Conservation (phyloP, 2,113 vertebrate species). For the Planiliza haematocheilus region DNA sequence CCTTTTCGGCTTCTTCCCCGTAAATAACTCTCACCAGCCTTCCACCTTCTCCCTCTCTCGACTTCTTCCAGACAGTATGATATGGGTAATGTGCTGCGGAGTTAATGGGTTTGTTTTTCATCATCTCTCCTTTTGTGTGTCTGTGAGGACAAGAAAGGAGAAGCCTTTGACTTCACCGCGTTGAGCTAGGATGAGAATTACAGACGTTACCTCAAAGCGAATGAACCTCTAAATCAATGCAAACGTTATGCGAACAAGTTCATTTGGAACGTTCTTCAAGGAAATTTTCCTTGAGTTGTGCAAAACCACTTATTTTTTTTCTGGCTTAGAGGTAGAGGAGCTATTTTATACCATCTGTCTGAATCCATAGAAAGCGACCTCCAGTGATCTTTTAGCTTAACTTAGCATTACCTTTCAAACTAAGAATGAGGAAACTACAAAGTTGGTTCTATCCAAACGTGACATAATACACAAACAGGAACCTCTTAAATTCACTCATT, state of each 20-base stretch:
- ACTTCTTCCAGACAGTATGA: constrained; percentile 30
- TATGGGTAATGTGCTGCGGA: constrained; percentile 42
- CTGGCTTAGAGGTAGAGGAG: no score
- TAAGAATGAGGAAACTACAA: no score
- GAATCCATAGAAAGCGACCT: no score
- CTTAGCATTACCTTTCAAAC: no score
- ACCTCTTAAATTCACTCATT: no score
- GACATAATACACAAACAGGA: no score
- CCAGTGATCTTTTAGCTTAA: no score
- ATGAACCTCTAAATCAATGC: neutral
- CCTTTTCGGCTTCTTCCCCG: constrained; percentile 47
- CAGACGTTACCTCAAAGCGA: constrained; percentile 23
- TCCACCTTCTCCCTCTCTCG: neutral
- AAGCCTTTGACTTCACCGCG: constrained; percentile 1
- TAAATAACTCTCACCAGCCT: constrained; percentile 52
- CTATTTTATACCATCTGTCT: no score
- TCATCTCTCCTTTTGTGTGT: constrained; percentile 14
- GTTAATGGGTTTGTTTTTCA: constrained; percentile 65
- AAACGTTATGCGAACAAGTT: neutral
- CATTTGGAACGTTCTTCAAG: neutral
- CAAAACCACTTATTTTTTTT: no score
- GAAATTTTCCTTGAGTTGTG: neutral
- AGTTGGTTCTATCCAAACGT: no score
- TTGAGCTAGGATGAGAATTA: constrained; percentile 16
- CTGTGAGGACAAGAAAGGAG: constrained; percentile 11